Base-by-base conservation (phyloP, 64 coral and sea anemone species). In the Exaiptasia diaphana region DNA sequence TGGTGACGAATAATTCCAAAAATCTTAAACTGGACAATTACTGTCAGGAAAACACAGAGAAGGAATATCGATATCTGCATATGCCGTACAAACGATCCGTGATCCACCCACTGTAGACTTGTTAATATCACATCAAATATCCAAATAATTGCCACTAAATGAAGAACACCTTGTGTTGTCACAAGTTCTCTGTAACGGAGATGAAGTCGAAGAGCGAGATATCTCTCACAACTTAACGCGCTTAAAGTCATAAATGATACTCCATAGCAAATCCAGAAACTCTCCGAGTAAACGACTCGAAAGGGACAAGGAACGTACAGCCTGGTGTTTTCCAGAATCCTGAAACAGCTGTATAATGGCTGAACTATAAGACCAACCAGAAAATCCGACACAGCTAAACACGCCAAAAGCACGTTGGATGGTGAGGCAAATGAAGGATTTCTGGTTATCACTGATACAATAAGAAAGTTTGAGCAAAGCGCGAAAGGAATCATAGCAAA, bases 191-290 rank as follows among this genome's bases (percentile, higher is more conserved):
- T 82, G 54, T 93, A 93, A 48, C 90, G 72, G 26, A 87, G 77
- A 35, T 93, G 90, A 9, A 93, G 54, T 15, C 44, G 79, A 5
- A 93, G 53, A 13, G 83, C 83, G 35, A 93, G 59, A 46, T 83
- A 93, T 49, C 90, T 80, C 70, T 93, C 90, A 15, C 72, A 82
- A 13, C 83, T 93, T n/a, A 93, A 72, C 11, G 90, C 71, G 43
- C 83, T 82, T 9, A 93, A 68, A 10, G 90, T 93, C 71, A 93
- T 73, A 53, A 93, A 93, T 3, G 90, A 93, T 67, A 83, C 64
- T 0, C 90, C 90, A 54, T 86, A 82, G 10, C 85, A 93, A 15
- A 93, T 33, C 70, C 80, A 93, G 22, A 86, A 86, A 25, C 74
- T 79, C n/a, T 58, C 69, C 23, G 64, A 62, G 35, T 92, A 92